Evolutionary conservation across 2,113 vertebrate genomes (phyloP).

Genomic region (Pluvialis apricaria): DNA sequence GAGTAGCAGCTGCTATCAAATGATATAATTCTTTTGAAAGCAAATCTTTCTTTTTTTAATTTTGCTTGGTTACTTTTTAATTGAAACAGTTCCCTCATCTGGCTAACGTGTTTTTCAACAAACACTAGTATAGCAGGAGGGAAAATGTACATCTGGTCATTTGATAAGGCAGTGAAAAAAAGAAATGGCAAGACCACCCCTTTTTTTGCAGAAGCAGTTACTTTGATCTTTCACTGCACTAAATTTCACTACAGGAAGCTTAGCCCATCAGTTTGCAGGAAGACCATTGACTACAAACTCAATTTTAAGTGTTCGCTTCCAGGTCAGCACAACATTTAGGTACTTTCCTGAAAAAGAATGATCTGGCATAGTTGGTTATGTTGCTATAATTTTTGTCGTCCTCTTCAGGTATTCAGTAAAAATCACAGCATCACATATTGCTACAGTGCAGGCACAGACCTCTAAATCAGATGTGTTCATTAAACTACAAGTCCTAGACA

Average conservation of each 20-base stretch:
- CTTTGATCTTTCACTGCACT: neutral
- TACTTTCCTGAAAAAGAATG: neutral
- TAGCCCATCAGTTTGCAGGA: neutral
- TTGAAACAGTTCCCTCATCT: neutral
- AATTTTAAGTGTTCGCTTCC: neutral
- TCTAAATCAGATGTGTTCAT: constrained; percentile 80
- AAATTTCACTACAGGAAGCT: neutral
- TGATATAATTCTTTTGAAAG: neutral
- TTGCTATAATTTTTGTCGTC: neutral
- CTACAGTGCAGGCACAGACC: constrained; percentile 83
- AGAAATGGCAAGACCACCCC: neutral
- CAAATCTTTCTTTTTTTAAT: neutral
- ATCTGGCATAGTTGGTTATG: neutral
- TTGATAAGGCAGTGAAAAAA: neutral
- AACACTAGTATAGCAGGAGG: neutral
- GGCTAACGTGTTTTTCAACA: neutral
- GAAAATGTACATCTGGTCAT: neutral
- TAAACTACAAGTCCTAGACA: constrained; percentile 84
- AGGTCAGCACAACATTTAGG: neutral
- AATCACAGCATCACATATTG: constrained; percentile 60
- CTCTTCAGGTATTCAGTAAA: constrained; percentile 78
- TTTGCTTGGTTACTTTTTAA: neutral
- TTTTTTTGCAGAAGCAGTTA: neutral
- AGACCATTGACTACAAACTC: neutral
- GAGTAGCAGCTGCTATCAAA: neutral